These are phyloP conservation scores for Melanaphis sacchari DNA, from an alignment of 1,140 invertebrate genomes.

Conservation along the genomic window DNA sequence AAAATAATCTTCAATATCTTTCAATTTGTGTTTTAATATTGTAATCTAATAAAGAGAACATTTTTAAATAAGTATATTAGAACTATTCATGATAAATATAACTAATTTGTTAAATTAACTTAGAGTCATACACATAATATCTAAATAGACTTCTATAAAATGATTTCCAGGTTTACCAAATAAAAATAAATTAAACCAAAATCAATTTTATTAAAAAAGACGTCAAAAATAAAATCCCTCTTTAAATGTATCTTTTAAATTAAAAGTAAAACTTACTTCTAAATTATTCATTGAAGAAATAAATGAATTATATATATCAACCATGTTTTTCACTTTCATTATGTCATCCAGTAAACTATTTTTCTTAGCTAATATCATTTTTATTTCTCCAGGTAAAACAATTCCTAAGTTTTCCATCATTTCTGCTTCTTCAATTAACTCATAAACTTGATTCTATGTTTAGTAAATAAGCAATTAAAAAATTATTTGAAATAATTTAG, in stretches of 20 bases:
- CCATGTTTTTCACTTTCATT: slow-evolving; percentile 32
- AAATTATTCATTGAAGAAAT: not conserved
- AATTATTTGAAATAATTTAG: not conserved
- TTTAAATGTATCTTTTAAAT: not conserved
- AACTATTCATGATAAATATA: not conserved
- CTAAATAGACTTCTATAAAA: not conserved
- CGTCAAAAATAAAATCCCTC: not conserved
- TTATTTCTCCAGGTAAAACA: not conserved
- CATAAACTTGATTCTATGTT: slow-evolving; percentile 23
- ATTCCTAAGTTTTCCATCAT: slow-evolving; percentile 49
- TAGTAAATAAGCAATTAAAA: not conserved
- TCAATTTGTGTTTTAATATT: slow-evolving; percentile 41
- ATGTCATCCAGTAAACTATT: slow-evolving; percentile 4
- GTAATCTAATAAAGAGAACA: not conserved
- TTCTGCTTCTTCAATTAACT: slow-evolving; percentile 42
- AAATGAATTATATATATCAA: not conserved
- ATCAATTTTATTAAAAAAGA: not conserved
- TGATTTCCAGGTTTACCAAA: not conserved
- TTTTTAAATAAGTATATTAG: not conserved
- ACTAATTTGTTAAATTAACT: not conserved
- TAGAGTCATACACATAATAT: not conserved
- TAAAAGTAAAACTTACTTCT: slow-evolving; percentile 32
- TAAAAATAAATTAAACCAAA: not conserved
- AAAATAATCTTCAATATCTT: slow-evolving; percentile 43
- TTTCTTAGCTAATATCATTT: slow-evolving; percentile 25